These are phyloP conservation scores for Ptychobarbus kaznakovi DNA, from an alignment of 2,797 vertebrate genomes.

Conservation along the genomic window DNA sequence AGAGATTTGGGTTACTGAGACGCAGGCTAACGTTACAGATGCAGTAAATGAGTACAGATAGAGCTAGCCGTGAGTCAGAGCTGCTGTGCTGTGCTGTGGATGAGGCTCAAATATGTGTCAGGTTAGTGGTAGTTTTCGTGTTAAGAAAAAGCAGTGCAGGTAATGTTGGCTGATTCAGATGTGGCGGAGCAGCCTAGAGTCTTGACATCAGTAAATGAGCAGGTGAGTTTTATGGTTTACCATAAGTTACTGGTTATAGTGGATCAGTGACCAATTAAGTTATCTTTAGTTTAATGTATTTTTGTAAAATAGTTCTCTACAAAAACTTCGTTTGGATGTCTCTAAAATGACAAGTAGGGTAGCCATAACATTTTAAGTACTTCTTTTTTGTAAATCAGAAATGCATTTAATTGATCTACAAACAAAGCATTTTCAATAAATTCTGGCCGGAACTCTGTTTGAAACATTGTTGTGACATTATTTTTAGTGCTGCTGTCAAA, in stretches of 20 bases:
- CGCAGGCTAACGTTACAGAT: background rate
- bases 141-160: conserved; percentile 23
- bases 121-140: background rate
- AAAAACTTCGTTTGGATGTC: background rate
- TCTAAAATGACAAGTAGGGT: background rate
- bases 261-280: background rate
- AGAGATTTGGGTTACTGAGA: background rate
- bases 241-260: background rate
- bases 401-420: too few relatives aligned
- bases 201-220: conserved; percentile 21
- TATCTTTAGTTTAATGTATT: background rate
- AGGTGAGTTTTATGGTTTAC: conserved; percentile 35
- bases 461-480: too few relatives aligned
- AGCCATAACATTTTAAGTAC: background rate
- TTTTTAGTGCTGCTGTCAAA: too few relatives aligned
- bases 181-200: conserved; percentile 6
- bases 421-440: background rate
- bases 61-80: background rate
- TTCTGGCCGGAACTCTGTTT: too few relatives aligned
- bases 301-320: background rate
- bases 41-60: background rate
- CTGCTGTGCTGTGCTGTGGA: conserved; percentile 1
- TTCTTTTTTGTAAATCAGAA: too few relatives aligned
- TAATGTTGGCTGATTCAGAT: conserved; percentile 28
- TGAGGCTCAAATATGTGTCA: conserved; percentile 14